phyloP scores from a whole-genome alignment of 2,797 vertebrate genomes.

The Enteromius radiatus region DNA sequence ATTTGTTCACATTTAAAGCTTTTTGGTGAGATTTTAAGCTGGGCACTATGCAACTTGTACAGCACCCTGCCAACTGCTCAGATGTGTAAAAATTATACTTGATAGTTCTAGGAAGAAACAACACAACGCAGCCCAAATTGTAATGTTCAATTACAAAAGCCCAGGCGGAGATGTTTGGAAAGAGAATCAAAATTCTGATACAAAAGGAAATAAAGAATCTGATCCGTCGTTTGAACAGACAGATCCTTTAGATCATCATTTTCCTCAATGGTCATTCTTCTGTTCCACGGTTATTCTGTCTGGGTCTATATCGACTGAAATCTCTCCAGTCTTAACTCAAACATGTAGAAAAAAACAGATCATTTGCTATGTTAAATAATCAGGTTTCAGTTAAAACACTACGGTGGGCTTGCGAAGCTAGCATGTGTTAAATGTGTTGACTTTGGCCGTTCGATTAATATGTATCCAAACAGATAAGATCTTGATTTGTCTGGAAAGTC shows the following conservation, averaged over 20 bases:
- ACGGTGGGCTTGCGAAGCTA: slow-evolving; percentile 58
- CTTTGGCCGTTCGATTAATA: slow-evolving; percentile 65
- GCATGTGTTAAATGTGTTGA: slow-evolving; percentile 67
- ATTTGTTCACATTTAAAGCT: slow-evolving; percentile 7
- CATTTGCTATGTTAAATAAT: slow-evolving; percentile 70
- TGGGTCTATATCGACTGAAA: slow-evolving; percentile 42
- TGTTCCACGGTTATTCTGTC: neutral
- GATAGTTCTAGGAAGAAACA: slow-evolving; percentile 37
- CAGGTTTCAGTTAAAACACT: slow-evolving; percentile 67
- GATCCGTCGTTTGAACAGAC: slow-evolving; percentile 2
- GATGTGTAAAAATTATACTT: slow-evolving; percentile 23
- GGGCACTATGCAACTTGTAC: slow-evolving; percentile 4
- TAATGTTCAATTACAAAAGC: slow-evolving; percentile 30
- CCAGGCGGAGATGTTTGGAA: slow-evolving; percentile 21
- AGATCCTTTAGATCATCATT: slow-evolving; percentile 10
- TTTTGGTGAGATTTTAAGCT: neutral
- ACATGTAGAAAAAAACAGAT: slow-evolving; percentile 64
- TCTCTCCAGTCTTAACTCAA: slow-evolving; percentile 43
- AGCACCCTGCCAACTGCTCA: slow-evolving; percentile 18
- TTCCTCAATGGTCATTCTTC: slow-evolving; percentile 22
- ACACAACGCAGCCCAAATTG: slow-evolving; percentile 12
- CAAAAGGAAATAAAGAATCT: neutral
- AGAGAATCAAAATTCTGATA: neutral
- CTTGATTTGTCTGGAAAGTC: slow-evolving; percentile 62
- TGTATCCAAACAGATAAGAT: slow-evolving; percentile 70